phyloP scores from a whole-genome alignment of 1,140 invertebrate species.

The Ganaspis sp. region DNA sequence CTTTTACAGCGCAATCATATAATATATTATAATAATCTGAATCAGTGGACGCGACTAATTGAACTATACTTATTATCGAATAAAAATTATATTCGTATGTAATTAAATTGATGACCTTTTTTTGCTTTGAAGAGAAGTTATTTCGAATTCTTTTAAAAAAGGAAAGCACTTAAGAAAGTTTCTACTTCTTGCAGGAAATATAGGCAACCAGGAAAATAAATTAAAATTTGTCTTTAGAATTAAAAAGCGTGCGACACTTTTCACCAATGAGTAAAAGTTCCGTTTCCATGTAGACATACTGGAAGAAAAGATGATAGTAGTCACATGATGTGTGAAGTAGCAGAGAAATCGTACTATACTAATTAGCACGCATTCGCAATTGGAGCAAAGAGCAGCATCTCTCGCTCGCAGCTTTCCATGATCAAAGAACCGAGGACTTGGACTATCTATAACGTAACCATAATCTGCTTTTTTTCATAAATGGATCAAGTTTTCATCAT shows the following conservation, averaged over 20 bases:
- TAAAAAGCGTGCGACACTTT: slow-evolving; percentile 7
- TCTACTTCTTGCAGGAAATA: not conserved
- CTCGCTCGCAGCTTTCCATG: slow-evolving; percentile 42
- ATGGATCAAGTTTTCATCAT: not conserved
- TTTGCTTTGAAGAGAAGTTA: too few relatives aligned
- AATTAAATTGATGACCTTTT: too few relatives aligned
- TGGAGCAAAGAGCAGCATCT: slow-evolving; percentile 53
- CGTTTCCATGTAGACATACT: not conserved
- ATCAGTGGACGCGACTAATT: too few relatives aligned
- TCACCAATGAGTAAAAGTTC: not conserved
- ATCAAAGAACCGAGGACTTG: slow-evolving; percentile 43
- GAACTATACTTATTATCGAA: too few relatives aligned
- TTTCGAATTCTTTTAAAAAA: not conserved
- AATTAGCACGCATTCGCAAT: slow-evolving; percentile 58
- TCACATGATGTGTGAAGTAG: not conserved
- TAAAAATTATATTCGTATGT: too few relatives aligned
- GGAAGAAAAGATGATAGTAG: slow-evolving; percentile 15
- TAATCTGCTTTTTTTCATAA: not conserved
- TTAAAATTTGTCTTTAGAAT: not conserved
- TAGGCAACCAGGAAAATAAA: not conserved
- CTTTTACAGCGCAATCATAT: too few relatives aligned
- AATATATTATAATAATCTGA: too few relatives aligned
- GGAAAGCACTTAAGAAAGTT: not conserved
- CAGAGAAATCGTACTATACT: slow-evolving; percentile 52
- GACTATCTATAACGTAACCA: slow-evolving; percentile 35